Base-by-base conservation (phyloP, 1,140 invertebrate species). In the Sarcophaga bullata region DNA sequence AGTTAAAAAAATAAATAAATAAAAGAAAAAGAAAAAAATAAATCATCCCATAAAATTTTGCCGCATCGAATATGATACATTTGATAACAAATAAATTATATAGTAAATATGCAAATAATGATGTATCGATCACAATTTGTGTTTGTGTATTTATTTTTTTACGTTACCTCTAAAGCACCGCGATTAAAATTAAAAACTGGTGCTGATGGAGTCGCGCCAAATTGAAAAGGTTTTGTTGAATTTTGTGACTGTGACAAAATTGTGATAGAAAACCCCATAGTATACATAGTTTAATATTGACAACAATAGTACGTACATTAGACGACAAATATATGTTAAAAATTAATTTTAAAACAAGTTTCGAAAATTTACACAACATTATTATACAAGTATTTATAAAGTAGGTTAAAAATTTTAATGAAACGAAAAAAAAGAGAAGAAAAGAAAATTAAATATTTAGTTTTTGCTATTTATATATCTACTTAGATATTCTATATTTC, bases 121-220 rank as follows among this genome's bases (percentile, higher is more conserved):
- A 58, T 58, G 52, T 5, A 0, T 13, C 10, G 13, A 15, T 58
- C 52, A 58, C 52, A 15, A 15, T 58, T 58, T 15, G 52, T 58
- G 52, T 58, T 11, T 58, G 10, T 58, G n/a, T 50, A 8, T 50
- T 50, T 50, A 8, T 25, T 17, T 68, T 25, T 13, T 19, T 80
- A 82, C 54, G 52, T 84, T 84, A 84, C 81, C 81, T 82, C 83
- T 68, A 80, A 47, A 80, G 83, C 75, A 78, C 81, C 83, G 82
- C 83, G 48, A 58, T 58, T 80, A 80, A 84, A 84, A 80, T 80
- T 84, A 37, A 84, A 84, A 84, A 84, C 75, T 49, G 83, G 83
- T 73, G 83, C 81, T 62, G 83, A 73, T 83, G 73, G 73, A 73
- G 83, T 80, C 73, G 83, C 83, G 81, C 83, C 83, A 73, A 84